Base-by-base conservation (phyloP, 2,888 invertebrate genomes). In the Euzophera pinguis region DNA sequence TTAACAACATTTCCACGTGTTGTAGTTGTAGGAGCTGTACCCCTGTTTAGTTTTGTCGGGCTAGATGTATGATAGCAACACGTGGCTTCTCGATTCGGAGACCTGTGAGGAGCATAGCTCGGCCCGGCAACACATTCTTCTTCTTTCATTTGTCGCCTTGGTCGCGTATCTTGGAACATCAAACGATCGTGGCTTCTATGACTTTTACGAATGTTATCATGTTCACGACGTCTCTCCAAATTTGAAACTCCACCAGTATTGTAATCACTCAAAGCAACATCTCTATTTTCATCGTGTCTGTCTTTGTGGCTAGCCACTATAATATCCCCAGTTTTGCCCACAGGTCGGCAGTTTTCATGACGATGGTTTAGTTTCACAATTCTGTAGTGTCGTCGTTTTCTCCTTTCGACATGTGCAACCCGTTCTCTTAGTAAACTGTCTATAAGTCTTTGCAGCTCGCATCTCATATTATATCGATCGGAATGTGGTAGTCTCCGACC, bases 271-370 rank as follows among this genome's bases (percentile, higher is more conserved):
- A 68, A 68, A 1, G 67, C 60, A 5, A 69, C 60, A 16, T 84
- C 78, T 34, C 57, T 64, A 7, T 67, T 38, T 32, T 50, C 39
- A 6, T 50, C 69, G 17, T 74, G 75, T 47, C 66, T 80, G 52
- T 82, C 79, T 63, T 89, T 88, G 54, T 89, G 83, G 62, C 85
- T 89, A 8, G 90, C 90, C 7, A 90, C 90, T 48, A 90, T 89
- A 12, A 90, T 87, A 62, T 88, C 89, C 3, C 89, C 89, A 13
- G 88, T 89, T 67, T 90, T 90, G 3, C 90, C 90, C 6, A 88
- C 58, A 2, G 85, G 71, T 55, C 83, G 71, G 55, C 81, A 82
- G 57, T 70, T 86, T 66, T 88, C 87, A 54, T 88, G 85, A 5
- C 88, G 74, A 58, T 88, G 82, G 57, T 87, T 89, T 29, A 89